Conservation (phyloP, 1,140 invertebrate species). For the Cataglyphis hispanica region DNA sequence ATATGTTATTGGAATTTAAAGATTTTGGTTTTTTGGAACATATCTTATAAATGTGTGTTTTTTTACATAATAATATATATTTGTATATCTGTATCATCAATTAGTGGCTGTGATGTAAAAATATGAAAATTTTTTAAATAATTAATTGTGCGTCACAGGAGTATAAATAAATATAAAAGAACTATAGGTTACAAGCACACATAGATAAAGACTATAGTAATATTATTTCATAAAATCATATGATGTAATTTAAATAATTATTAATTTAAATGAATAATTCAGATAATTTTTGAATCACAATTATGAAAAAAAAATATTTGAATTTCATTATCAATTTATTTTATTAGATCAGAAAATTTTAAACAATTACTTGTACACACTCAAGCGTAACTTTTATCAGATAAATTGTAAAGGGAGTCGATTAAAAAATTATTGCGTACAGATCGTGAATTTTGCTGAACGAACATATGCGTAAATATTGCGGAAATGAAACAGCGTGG, state of each 20-base stretch:
- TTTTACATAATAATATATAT: neutral
- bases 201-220: neutral
- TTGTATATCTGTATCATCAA: neutral
- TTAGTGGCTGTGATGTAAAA: neutral
- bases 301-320: neutral
- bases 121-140: neutral
- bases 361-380: neutral
- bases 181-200: too few species aligned
- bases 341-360: too few species aligned
- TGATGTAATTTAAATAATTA: neutral
- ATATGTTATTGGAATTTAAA: slow-evolving; percentile 73
- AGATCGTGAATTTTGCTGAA: neutral
- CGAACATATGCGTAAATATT: neutral
- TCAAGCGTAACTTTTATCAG: neutral
- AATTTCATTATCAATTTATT: neutral
- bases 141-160: neutral
- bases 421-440: slow-evolving; percentile 1
- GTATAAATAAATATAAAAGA: neutral
- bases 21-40: slow-evolving; percentile 67
- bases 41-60: neutral
- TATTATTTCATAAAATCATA: slow-evolving; percentile 18
- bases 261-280: too few species aligned
- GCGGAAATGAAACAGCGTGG: slow-evolving; percentile 25
- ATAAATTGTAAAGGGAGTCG: neutral
- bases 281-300: too few species aligned